phyloP scores from a whole-genome alignment of 2,888 invertebrate genomes.

The Tetranychus truncatus region DNA sequence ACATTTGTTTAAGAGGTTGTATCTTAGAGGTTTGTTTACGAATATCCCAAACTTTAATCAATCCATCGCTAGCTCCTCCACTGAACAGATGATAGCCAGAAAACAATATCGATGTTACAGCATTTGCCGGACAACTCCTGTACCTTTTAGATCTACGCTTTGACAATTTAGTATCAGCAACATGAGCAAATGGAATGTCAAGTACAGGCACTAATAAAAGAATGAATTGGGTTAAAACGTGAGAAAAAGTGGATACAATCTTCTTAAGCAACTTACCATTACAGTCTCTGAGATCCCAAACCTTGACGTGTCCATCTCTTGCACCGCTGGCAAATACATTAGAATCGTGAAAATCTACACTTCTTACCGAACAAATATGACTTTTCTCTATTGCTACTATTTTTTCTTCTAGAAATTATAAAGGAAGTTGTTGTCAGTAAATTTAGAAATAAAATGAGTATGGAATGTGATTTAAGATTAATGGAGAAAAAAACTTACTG shows the following conservation, averaged over 20 bases:
- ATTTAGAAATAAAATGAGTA: background rate
- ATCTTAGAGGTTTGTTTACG: slow-evolving; percentile 20
- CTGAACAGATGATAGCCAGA: slow-evolving; percentile 12
- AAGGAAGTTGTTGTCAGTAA: background rate
- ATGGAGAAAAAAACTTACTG: background rate
- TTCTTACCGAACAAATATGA: slow-evolving; percentile 19
- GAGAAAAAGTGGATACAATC: background rate
- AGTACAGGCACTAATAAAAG: background rate
- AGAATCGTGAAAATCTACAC: slow-evolving; percentile 12
- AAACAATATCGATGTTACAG: background rate
- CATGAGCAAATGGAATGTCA: background rate
- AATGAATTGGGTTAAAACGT: background rate
- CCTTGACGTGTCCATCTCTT: slow-evolving; percentile 62
- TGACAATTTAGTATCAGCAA: background rate
- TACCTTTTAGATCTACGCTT: background rate
- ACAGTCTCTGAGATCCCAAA: slow-evolving; percentile 54
- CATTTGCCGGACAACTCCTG: background rate
- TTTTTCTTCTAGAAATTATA: slow-evolving; percentile 21
- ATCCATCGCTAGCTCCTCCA: slow-evolving; percentile 34
- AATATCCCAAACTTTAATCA: slow-evolving; percentile 35
- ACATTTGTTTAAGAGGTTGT: background rate
- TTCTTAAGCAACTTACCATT: background rate
- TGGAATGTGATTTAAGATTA: background rate
- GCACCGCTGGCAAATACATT: slow-evolving; percentile 67
- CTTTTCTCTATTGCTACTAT: slow-evolving; percentile 42